phyloP scores from a whole-genome alignment of 2,888 invertebrate genomes.

The Phengaris alcon region DNA sequence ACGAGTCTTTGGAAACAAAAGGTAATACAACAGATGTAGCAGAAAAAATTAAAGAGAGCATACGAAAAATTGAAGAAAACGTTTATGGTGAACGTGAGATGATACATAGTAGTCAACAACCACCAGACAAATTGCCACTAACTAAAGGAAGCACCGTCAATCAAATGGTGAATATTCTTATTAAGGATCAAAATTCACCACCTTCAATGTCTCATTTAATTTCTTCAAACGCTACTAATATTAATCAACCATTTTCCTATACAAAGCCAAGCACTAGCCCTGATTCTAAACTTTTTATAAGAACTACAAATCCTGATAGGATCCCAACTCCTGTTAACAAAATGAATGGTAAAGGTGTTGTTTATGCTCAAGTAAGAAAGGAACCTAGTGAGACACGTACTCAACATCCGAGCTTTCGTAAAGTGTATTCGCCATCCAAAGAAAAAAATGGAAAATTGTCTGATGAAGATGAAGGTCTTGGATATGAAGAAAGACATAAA shows the following conservation, averaged over 20 bases:
- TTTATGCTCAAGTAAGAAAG: conserved; percentile 87
- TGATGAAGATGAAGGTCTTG: conserved; percentile 90
- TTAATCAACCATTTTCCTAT: conserved; percentile 90
- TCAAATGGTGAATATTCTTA: conserved; percentile 86
- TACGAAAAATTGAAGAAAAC: conserved; percentile 73
- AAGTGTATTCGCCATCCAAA: conserved; percentile 67
- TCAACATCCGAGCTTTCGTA: conserved; percentile 75
- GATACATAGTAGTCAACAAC: conserved; percentile 86
- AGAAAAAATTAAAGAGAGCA: conserved; percentile 74
- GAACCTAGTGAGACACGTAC: conserved; percentile 57
- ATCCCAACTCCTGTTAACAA: conserved; percentile 67
- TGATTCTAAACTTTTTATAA: conserved; percentile 66
- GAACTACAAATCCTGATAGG: conserved; percentile 71
- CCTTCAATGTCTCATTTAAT: conserved; percentile 83
- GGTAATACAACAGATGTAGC: conserved; percentile 61
- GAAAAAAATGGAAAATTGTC: conserved; percentile 80
- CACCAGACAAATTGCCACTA: conserved; percentile 83
- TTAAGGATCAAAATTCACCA: conserved; percentile 83
- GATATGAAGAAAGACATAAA: conserved; percentile 82
- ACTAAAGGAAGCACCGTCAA: conserved; percentile 87
- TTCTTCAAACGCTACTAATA: conserved; percentile 81
- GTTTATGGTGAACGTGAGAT: conserved; percentile 78
- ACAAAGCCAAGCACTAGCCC: conserved; percentile 81
- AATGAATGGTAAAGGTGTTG: conserved; percentile 81
- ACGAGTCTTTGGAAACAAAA: conserved; percentile 45